Evolutionary conservation across 2,888 invertebrate genomes (phyloP).

Genomic region (Blastobasis adustella): DNA sequence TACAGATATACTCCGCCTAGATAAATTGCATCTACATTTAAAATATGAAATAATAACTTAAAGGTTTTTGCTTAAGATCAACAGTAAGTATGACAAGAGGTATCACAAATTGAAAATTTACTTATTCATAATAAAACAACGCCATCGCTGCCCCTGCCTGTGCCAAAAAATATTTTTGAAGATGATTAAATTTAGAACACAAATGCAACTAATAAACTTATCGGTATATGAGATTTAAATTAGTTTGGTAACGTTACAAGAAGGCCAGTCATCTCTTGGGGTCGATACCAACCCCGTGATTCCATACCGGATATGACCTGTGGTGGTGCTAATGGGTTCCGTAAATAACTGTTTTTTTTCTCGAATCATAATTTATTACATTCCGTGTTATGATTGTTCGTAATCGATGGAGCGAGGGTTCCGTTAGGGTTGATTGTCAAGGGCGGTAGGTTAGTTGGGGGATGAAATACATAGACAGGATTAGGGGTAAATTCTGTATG

Average conservation of each 20-base stretch:
- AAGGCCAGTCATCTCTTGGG: constrained; percentile 41
- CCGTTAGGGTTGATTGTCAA: constrained; percentile 27
- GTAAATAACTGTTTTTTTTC: constrained; percentile 39
- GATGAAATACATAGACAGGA: not conserved
- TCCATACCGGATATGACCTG: constrained; percentile 58
- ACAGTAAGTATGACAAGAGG: too few species aligned
- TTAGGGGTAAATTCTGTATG: too few species aligned
- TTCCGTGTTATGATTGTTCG: constrained; percentile 22
- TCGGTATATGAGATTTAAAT: constrained; percentile 42
- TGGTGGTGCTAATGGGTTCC: constrained; percentile 57
- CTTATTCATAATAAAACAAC: too few species aligned
- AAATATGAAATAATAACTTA: too few species aligned
- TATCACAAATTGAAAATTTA: too few species aligned
- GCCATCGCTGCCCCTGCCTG: too few species aligned
- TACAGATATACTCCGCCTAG: too few species aligned
- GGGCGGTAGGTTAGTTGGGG: constrained; percentile 1
- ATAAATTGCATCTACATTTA: too few species aligned
- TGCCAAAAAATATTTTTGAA: too few species aligned
- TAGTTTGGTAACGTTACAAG: constrained; percentile 23
- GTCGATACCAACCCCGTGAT: constrained; percentile 41
- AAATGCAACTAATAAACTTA: constrained; percentile 18
- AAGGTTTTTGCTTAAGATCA: too few species aligned
- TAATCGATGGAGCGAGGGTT: constrained; percentile 29
- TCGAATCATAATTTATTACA: not conserved
- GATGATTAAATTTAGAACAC: too few species aligned